These are phyloP conservation scores for Passer domesticus DNA, from an alignment of 2,113 vertebrate species.

Conservation along the genomic window DNA sequence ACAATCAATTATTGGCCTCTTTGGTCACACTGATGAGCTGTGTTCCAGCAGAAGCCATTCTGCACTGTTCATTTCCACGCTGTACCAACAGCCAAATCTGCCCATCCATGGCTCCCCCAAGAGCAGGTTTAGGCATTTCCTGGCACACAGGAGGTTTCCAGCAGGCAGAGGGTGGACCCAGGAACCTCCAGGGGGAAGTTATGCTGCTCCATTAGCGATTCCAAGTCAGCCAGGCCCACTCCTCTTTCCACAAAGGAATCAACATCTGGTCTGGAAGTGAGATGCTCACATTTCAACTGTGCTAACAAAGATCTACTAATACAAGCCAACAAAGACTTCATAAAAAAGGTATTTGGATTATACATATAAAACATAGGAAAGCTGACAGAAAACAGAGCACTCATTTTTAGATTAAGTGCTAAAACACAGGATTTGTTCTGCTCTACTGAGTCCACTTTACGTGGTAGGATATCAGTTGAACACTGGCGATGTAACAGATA, in stretches of 20 bases:
- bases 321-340: slow-evolving; percentile 9
- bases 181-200: neutral
- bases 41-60: neutral
- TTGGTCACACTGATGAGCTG: neutral
- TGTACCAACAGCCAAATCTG: neutral
- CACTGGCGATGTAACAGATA: neutral
- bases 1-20: neutral
- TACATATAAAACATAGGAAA: neutral
- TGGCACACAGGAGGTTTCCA: neutral
- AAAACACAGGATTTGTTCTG: neutral
- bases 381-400: neutral
- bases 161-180: neutral
- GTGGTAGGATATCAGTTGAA: neutral
- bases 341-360: slow-evolving; percentile 6
- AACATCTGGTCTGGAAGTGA: neutral
- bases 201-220: fast-evolving
- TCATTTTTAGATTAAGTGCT: neutral
- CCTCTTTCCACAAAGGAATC: neutral
- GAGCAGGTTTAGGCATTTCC: neutral
- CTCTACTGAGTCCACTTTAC: neutral
- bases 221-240: neutral
- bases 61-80: neutral
- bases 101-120: neutral
- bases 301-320: neutral
- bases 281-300: slow-evolving; percentile 16